A percentile compares a stretch with the other conserved stretches of the same genome.
These are phyloP conservation scores for Halictus ligatus DNA, from an alignment of 2,888 invertebrate genomes.

Conservation along the genomic window DNA sequence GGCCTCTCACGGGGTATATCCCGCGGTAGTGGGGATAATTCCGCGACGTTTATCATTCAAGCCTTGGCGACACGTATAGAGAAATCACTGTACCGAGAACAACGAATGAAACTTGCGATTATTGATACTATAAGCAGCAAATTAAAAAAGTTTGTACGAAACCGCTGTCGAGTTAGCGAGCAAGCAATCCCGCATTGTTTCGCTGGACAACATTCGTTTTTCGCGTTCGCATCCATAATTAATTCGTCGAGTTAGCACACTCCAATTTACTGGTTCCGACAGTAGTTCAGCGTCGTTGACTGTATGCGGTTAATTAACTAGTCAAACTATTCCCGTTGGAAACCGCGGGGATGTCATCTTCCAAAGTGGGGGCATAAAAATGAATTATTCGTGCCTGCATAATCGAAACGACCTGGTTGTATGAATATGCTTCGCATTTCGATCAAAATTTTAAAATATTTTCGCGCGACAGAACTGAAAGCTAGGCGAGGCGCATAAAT, in stretches of 20 bases:
- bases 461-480: too few species aligned
- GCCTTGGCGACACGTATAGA: too few species aligned
- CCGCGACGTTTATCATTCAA: too few species aligned
- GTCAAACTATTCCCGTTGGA: neutral
- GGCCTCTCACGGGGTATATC: too few species aligned
- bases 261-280: neutral
- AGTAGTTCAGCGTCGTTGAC: neutral
- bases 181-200: conserved; percentile 8
- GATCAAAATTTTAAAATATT: neutral
- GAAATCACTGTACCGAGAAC: too few species aligned
- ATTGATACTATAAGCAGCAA: neutral
- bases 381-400: neutral
- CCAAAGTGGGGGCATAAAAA: neutral
- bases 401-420: neutral
- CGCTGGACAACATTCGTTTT: neutral
- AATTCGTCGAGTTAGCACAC: too few species aligned
- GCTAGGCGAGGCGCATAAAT: too few species aligned
- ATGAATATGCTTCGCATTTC: neutral
- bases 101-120: neutral
- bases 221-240: too few species aligned
- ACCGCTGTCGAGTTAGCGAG: neutral
- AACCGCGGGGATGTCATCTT: neutral
- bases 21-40: too few species aligned
- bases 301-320: neutral
- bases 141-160: conserved; percentile 9